These are phyloP conservation scores for Columbina picui DNA, from an alignment of 2,113 vertebrate genomes.

Conservation along the genomic window DNA sequence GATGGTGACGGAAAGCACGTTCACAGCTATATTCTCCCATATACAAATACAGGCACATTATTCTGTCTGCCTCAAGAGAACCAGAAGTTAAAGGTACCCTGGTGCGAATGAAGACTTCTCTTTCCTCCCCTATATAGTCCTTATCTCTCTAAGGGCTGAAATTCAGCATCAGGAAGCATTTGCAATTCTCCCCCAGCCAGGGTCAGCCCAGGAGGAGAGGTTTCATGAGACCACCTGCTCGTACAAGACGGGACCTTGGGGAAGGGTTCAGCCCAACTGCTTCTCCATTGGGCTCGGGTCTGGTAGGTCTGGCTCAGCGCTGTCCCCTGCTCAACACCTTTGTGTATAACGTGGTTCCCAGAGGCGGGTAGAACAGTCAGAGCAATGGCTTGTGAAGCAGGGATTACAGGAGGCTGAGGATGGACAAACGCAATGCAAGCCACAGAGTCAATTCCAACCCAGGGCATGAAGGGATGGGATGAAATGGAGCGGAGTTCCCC, in stretches of 20 bases:
- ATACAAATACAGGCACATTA: background rate
- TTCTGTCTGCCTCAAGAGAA: background rate
- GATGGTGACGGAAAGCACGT: background rate
- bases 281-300: background rate
- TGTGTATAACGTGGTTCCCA: background rate
- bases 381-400: accelerated
- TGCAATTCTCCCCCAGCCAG: background rate
- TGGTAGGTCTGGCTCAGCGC: background rate
- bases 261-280: background rate
- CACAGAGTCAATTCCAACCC: background rate
- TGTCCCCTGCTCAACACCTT: background rate
- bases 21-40: background rate
- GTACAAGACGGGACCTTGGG: background rate
- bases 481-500: background rate
- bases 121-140: background rate
- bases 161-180: background rate
- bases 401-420: background rate
- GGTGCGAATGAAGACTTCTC: background rate
- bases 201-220: background rate
- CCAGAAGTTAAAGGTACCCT: background rate
- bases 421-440: background rate
- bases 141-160: background rate
- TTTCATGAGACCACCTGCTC: background rate
- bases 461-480: background rate
- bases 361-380: background rate